Base-by-base conservation (phyloP, 2,888 invertebrate species). In the Andrena bicolor region DNA sequence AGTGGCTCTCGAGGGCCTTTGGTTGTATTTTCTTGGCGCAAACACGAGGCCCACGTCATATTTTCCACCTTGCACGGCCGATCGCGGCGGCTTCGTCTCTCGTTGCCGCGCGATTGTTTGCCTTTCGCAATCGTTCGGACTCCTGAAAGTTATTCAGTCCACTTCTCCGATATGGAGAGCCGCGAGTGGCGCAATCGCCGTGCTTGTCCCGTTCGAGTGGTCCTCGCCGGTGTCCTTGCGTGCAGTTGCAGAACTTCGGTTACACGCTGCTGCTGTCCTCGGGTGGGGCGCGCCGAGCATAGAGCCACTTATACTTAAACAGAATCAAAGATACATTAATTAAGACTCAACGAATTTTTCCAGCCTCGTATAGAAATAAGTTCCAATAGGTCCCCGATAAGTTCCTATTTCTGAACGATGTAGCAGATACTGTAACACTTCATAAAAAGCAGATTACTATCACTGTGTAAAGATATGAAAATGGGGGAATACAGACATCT, bases 81-180 rank as follows among this genome's bases (percentile, higher is more conserved):
- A 74, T 83, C 82, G 49, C 32, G 35, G 41, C 64, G 60, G 35
- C 68, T 69, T 35, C 56, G 74, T 32, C 64, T 61, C 74, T 65
- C 58, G 49, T 56, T 48, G 28, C 64, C 82, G 82, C 84, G 72
- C 90, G 90, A 92, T 92, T 91, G 92, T 92, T 92, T 90, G 90
- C 85, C 89, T 93, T 93, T 93, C 90, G 91, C 92, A 91, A 92
- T 83, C 81, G 73, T 60, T 53, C 58, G 83, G 78, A 84, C 90
- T 90, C 87, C 87, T 87, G 91, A 88, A 90, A 91, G 90, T 88
- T 88, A 90, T 90, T 89, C 90, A 88, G 88, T 88, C 81, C 82
- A 82, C 87, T 88, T 88, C 56, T 20, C 88, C 86, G 86, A 89
- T 90, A 89, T 84, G 86, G 87, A 85, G 86, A 89, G 86, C 80